Conservation (phyloP, 2,797 vertebrate genomes). For the Notamacropus eugenii region DNA sequence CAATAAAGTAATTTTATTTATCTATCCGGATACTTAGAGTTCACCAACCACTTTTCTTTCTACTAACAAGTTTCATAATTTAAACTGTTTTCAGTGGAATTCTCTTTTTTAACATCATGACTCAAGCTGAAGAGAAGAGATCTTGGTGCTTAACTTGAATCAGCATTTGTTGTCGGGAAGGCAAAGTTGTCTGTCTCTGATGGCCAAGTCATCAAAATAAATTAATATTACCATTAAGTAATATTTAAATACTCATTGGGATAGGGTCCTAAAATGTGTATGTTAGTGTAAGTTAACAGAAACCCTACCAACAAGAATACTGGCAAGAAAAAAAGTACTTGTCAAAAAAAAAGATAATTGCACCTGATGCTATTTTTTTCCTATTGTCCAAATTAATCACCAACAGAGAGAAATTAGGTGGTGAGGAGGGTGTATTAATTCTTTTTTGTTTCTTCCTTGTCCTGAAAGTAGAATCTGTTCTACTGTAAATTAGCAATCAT, state of each 20-base stretch:
- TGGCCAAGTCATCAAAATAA: constrained; percentile 26
- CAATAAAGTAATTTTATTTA: constrained; percentile 20
- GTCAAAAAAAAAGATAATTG: neutral
- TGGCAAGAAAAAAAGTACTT: neutral
- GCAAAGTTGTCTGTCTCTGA: constrained; percentile 18
- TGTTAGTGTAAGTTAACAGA: constrained; percentile 7
- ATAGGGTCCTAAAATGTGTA: neutral
- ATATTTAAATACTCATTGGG: constrained; percentile 11
- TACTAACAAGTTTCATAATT: constrained; percentile 22
- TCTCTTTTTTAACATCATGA: constrained; percentile 6
- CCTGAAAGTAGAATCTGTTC: neutral
- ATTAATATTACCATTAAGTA: constrained; percentile 22
- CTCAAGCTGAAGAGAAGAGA: constrained; percentile 16
- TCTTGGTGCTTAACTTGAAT: neutral
- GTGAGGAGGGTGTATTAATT: neutral
- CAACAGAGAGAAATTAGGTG: neutral
- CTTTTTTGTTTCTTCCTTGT: neutral
- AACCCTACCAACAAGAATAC: constrained; percentile 23
- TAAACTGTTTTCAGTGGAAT: constrained; percentile 35
- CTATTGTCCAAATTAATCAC: neutral
- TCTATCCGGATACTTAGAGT: constrained; percentile 5
- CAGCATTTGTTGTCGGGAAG: constrained; percentile 21
- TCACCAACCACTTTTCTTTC: neutral
- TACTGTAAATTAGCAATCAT: neutral
- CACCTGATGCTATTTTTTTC: neutral